Evolutionary conservation across 2,113 vertebrate species (phyloP).

Genomic region (Sprattus sprattus): DNA sequence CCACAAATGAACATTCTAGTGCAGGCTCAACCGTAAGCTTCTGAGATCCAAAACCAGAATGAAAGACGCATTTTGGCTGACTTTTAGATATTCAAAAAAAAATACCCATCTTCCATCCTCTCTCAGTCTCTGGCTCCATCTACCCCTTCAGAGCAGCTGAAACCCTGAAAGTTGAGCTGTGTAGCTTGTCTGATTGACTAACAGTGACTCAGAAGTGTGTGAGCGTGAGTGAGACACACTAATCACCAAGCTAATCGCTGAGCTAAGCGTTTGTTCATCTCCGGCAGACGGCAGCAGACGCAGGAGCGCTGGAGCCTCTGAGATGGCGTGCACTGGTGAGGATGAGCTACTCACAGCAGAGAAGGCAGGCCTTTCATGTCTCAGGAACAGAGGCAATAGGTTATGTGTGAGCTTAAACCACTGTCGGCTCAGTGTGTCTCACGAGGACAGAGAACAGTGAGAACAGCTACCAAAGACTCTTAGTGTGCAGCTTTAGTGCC

Average conservation of each 20-base stretch:
- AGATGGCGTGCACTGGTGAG: not conserved
- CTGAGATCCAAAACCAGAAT: not conserved
- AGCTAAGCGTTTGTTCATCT: not conserved
- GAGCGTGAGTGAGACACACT: not conserved
- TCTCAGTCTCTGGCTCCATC: not conserved
- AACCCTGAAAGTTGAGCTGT: not conserved
- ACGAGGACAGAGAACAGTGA: not conserved
- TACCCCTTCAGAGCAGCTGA: not conserved
- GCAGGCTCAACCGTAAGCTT: not conserved
- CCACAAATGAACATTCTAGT: conserved; percentile 38
- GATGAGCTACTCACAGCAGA: not conserved
- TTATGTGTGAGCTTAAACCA: not conserved
- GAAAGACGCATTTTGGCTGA: not conserved
- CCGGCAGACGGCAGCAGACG: not conserved
- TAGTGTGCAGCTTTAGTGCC: not conserved
- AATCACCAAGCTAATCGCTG: not conserved
- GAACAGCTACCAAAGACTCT: not conserved
- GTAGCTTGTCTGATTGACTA: not conserved
- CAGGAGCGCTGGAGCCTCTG: not conserved
- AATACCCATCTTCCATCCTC: not conserved
- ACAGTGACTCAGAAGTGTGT: not conserved
- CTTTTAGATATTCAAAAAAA: not conserved
- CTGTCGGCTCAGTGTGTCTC: not conserved
- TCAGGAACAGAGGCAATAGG: not conserved
- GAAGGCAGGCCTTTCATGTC: not conserved